Conservation (phyloP, 2,888 invertebrate species). For the Toxonevra muliebris region DNA sequence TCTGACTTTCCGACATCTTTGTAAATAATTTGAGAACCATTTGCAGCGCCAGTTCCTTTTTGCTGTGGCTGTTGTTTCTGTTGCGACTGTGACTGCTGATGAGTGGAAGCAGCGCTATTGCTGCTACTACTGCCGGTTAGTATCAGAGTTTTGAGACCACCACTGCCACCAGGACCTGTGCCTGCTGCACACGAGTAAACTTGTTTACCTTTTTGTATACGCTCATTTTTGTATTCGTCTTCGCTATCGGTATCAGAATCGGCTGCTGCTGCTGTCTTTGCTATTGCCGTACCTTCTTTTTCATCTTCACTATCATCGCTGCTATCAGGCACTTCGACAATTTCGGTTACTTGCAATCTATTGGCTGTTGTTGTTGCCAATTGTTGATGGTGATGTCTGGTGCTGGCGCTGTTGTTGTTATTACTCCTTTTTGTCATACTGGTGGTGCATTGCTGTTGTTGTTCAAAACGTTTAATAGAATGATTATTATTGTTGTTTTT, state of each 20-base stretch:
- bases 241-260: constrained; percentile 35
- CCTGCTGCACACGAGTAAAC: constrained; percentile 28
- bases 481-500: constrained; percentile 42
- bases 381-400: constrained; percentile 10
- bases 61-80: constrained; percentile 37
- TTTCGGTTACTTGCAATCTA: constrained; percentile 39
- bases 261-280: constrained; percentile 4
- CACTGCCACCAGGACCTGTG: constrained; percentile 33
- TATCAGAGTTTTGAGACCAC: constrained; percentile 35
- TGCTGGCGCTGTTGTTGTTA: constrained; percentile 22
- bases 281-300: background rate
- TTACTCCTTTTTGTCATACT: constrained; percentile 24
- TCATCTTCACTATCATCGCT: constrained; percentile 44
- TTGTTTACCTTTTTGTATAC: constrained; percentile 26
- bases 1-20: constrained; percentile 24
- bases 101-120: constrained; percentile 33
- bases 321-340: constrained; percentile 51
- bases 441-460: constrained; percentile 29
- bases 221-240: constrained; percentile 29
- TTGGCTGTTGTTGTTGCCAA: constrained; percentile 19
- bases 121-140: constrained; percentile 45
- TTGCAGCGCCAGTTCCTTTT: constrained; percentile 14
- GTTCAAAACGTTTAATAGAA: constrained; percentile 41
- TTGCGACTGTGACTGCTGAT: constrained; percentile 42
- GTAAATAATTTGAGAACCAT: constrained; percentile 15